Evolutionary conservation across 2,797 vertebrate genomes (phyloP), one percentile per base, ranked within the genome.

Genomic region (Lagorchestes hirsutus): DNA sequence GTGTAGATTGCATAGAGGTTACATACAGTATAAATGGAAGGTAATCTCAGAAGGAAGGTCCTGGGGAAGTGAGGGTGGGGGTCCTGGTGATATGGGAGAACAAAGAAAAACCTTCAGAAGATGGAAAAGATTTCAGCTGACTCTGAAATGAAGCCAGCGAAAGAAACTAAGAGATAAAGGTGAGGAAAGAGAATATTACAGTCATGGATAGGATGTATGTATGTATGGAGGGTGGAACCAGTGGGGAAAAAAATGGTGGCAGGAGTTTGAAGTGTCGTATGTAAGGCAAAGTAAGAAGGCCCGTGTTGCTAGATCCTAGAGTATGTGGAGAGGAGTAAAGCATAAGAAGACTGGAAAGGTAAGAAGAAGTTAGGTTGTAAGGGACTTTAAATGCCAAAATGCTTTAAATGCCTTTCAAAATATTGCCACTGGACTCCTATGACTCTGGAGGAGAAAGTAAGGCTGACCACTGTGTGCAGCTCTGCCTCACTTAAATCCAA

Each of bases 101-200:
- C 8, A 24, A 29, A 1, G 16, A 18, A 82, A 90, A 56, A 11
- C 40, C 18, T 54, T 5, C 4, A 0, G 10, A 31, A 74, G 5
- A 40, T 74, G 62, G 34, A 74, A 55, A 29, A 50, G 55, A 50
- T 90, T 90, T 31, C 18, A 27, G 34, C 59, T 74, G 3, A 55
- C 34, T 34, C 54, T 28, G 18, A 27, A 18, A 34, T 55, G 92
- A 55, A 82, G 54, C 27, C 52, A 13, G 31, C 13, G 22, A 10
- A 59, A 90, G 18, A 10, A 59, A 90, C 12, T 54, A 91, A 94
- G 94, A 92, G 31, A 40, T 18, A 59, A 0, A 54, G 13, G 55
- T 31, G 55, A 27, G 87, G 27, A 90, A 67, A 22, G 74, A 94
- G 52, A 92, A 97, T 46, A 92, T 46, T 27, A 46, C 55, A 62